A percentile compares a stretch with the other conserved stretches of the same genome.
Evolutionary conservation across 2,113 vertebrate genomes (phyloP).

Genomic region (Pseudorectes ferrugineus): DNA sequence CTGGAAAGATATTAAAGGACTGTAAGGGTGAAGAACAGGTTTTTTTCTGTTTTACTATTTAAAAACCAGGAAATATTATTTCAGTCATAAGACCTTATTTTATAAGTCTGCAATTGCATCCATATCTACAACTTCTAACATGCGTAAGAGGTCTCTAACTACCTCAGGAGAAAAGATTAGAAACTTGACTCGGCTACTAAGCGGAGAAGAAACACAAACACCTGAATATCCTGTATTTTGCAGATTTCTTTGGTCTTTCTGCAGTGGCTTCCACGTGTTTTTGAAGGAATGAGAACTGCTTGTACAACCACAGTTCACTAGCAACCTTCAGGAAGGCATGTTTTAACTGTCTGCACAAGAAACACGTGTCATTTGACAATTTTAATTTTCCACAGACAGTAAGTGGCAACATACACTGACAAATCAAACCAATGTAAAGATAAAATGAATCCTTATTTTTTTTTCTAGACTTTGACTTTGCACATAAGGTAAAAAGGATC

Average conservation of each 20-base stretch:
- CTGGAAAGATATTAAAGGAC: not conserved
- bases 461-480: not conserved
- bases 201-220: not conserved
- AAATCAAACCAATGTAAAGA: not conserved
- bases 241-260: not conserved
- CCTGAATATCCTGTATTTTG: not conserved
- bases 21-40: not conserved
- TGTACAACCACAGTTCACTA: not conserved
- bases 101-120: not conserved
- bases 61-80: not conserved
- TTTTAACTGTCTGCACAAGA: not conserved
- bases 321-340: not conserved
- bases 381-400: not conserved
- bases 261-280: not conserved
- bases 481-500: not conserved
- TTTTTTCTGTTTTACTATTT: not conserved
- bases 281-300: not conserved
- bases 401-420: not conserved
- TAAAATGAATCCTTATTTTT: not conserved
- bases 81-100: not conserved
- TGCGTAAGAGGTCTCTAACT: not conserved
- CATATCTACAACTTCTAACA: not conserved
- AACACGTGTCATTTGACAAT: fast-evolving
- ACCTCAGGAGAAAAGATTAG: not conserved
- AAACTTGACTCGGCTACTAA: not conserved